phyloP scores from a whole-genome alignment of 2,797 vertebrate species.

The Moxostoma hubbsi region DNA sequence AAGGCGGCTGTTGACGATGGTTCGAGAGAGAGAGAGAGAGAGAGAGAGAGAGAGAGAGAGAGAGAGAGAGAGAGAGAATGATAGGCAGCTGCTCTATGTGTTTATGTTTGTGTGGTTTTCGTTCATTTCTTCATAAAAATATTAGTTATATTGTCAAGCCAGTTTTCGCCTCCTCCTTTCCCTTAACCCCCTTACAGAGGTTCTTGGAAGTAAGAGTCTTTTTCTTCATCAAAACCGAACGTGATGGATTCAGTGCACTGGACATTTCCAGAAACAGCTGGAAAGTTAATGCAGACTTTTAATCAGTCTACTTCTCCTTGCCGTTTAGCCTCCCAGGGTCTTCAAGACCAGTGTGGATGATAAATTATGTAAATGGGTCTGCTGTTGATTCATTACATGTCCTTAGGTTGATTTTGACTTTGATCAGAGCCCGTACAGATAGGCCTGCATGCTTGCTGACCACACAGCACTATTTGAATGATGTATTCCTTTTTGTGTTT shows the following conservation, averaged over 20 bases:
- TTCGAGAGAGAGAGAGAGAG: too few species aligned
- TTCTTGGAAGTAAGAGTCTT: too few species aligned
- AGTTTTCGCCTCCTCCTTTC: too few species aligned
- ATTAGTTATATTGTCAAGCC: too few species aligned
- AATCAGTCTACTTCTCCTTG: background rate
- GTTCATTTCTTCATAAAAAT: too few species aligned
- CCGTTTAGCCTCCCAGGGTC: slow-evolving; percentile 61
- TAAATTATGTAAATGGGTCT: slow-evolving; percentile 64
- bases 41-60: too few species aligned
- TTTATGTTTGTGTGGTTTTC: too few species aligned
- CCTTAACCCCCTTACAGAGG: too few species aligned
- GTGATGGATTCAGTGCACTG: slow-evolving; percentile 50
- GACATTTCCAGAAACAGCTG: slow-evolving; percentile 45
- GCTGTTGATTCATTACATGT: slow-evolving; percentile 66
- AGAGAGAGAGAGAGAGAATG: too few species aligned
- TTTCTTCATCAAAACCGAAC: slow-evolving; percentile 27
- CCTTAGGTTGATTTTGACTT: slow-evolving; percentile 67
- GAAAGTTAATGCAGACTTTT: slow-evolving; percentile 24
- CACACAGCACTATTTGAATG: slow-evolving; percentile 64
- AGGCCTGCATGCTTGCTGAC: background rate
- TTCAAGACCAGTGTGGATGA: slow-evolving; percentile 64
- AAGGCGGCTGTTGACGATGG: too few species aligned
- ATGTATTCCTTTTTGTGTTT: slow-evolving; percentile 54
- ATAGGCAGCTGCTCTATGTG: too few species aligned
- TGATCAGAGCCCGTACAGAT: slow-evolving; percentile 36